These are phyloP conservation scores for Tichodroma muraria DNA, from an alignment of 2,113 vertebrate species.

Conservation along the genomic window DNA sequence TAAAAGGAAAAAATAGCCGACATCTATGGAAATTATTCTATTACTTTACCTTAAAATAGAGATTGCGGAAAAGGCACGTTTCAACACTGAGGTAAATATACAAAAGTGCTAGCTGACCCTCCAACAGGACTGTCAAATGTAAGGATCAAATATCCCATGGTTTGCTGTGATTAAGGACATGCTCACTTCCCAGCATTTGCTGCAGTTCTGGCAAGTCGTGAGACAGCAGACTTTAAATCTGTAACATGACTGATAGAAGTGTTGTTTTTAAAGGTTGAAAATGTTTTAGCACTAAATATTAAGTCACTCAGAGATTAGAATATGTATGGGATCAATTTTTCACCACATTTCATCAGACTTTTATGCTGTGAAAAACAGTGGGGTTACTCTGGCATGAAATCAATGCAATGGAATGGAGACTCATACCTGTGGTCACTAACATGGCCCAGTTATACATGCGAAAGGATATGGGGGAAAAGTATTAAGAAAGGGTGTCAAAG, in stretches of 20 bases:
- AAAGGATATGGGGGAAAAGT: background rate
- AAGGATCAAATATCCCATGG: background rate
- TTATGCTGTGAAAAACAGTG: slow-evolving; percentile 14
- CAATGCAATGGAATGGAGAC: slow-evolving; percentile 22
- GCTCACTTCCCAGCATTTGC: background rate
- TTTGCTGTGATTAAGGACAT: background rate
- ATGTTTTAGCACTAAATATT: slow-evolving; percentile 48
- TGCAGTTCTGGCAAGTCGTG: slow-evolving; percentile 23
- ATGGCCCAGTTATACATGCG: background rate
- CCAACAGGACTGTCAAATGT: background rate
- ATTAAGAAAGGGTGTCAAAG: slow-evolving; percentile 3
- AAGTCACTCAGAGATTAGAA: slow-evolving; percentile 22
- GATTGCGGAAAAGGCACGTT: background rate
- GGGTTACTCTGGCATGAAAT: slow-evolving; percentile 41
- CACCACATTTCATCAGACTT: slow-evolving; percentile 20
- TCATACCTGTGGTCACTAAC: slow-evolving; percentile 51
- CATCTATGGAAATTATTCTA: background rate
- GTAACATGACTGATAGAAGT: slow-evolving; percentile 41
- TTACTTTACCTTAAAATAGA: background rate
- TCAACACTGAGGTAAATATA: background rate
- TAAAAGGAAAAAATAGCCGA: background rate
- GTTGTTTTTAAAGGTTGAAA: slow-evolving; percentile 49
- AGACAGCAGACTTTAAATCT: slow-evolving; percentile 32
- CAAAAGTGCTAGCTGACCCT: background rate
- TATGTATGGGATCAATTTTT: slow-evolving; percentile 52